phyloP scores from a whole-genome alignment of 2,113 vertebrate genomes.

The Channa maculata region DNA sequence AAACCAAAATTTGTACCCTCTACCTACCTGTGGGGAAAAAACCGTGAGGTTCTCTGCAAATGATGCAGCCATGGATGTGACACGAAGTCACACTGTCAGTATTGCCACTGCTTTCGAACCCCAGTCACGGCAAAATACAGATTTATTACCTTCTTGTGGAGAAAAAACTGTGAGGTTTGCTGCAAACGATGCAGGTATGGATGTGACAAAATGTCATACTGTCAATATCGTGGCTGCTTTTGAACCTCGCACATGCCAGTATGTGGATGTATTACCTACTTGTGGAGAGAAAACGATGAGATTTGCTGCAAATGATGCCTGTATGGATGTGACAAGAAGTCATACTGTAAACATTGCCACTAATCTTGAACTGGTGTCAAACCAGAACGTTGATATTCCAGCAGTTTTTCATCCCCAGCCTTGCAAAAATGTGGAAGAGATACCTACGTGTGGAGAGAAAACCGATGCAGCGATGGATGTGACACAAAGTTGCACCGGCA shows the following conservation, averaged over 20 bases:
- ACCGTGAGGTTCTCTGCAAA: slow-evolving; percentile 15
- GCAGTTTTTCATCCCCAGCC: too few relatives aligned
- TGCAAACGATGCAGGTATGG: slow-evolving; percentile 25
- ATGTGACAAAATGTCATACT: slow-evolving; percentile 36
- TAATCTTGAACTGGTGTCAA: background rate
- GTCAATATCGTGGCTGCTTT: slow-evolving; percentile 18
- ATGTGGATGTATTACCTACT: background rate
- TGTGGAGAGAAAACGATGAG: slow-evolving; percentile 30
- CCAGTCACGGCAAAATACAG: background rate
- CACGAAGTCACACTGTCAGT: slow-evolving; percentile 9
- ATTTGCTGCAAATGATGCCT: slow-evolving; percentile 6
- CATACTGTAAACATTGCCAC: slow-evolving; percentile 4
- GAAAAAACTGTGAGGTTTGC: slow-evolving; percentile 34
- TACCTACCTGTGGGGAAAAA: slow-evolving; percentile 11
- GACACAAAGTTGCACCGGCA: background rate
- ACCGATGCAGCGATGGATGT: slow-evolving; percentile 8
- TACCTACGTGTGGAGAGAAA: slow-evolving; percentile 10
- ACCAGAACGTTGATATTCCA: background rate
- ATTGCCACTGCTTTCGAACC: background rate
- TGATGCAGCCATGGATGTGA: slow-evolving; percentile 28
- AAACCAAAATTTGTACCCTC: background rate
- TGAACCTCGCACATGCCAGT: background rate
- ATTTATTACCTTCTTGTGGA: background rate
- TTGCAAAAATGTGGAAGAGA: too few relatives aligned
- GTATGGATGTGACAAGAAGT: slow-evolving; percentile 26